Conservation (phyloP, 2,888 invertebrate genomes). For the Scaptomyza tumidula region DNA sequence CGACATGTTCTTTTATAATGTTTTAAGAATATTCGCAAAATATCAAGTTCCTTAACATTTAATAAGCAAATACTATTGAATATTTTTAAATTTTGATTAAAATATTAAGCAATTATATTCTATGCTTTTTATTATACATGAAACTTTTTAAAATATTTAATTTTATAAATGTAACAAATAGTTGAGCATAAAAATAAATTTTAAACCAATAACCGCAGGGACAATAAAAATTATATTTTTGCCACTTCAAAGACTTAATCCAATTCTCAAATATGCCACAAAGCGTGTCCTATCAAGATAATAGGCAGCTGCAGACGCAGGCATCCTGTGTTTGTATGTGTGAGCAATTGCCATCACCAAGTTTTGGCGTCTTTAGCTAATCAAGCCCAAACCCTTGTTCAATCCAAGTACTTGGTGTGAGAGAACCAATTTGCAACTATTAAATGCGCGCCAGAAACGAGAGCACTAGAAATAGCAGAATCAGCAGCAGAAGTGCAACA, state of each 20-base stretch:
- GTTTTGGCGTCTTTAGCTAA: conserved; percentile 43
- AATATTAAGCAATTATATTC: too few species aligned
- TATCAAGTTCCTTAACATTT: too few species aligned
- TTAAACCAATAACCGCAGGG: background rate
- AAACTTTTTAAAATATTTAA: too few species aligned
- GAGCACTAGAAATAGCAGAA: conserved; percentile 35
- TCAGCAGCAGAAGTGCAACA: conserved; percentile 34
- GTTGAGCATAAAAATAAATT: background rate
- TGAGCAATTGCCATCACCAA: conserved; percentile 42
- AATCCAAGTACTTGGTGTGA: conserved; percentile 64
- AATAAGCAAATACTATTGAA: too few species aligned
- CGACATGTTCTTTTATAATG: too few species aligned
- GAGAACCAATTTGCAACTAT: conserved; percentile 77
- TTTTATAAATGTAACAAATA: too few species aligned
- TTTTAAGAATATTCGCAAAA: too few species aligned
- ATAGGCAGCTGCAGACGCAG: conserved; percentile 11
- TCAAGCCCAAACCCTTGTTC: conserved; percentile 30
- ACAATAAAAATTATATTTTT: background rate
- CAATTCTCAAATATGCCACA: conserved; percentile 12
- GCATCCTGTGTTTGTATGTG: background rate
- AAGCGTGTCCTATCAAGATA: conserved; percentile 4
- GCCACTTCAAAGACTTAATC: conserved; percentile 2
- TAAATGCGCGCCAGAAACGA: conserved; percentile 70
- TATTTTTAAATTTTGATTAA: too few species aligned
- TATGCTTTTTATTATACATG: too few species aligned